phyloP scores from a whole-genome alignment of 2,797 vertebrate species.

The Coendou prehensilis region DNA sequence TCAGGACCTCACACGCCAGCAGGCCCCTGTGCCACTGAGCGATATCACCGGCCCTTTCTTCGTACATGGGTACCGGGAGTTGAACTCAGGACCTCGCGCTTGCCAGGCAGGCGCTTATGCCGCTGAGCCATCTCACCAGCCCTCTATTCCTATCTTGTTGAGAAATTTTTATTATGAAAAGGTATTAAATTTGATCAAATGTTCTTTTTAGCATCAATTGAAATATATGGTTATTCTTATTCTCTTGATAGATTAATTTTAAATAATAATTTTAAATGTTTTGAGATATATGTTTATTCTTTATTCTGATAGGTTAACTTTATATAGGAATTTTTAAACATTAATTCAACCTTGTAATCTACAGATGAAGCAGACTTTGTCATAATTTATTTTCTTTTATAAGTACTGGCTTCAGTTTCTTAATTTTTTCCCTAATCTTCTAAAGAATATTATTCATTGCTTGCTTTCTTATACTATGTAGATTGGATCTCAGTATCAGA shows the following conservation, averaged over 20 bases:
- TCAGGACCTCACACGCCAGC: too few relatives aligned
- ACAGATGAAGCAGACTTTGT: background rate
- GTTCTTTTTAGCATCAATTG: background rate
- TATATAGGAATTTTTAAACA: constrained; percentile 22
- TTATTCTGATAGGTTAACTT: background rate
- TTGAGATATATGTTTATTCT: background rate
- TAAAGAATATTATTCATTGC: constrained; percentile 4
- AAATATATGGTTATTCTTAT: constrained; percentile 2
- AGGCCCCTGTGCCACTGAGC: too few relatives aligned
- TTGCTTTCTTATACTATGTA: background rate
- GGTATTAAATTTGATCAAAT: background rate
- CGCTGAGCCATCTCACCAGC: too few relatives aligned
- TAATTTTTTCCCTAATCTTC: constrained; percentile 6
- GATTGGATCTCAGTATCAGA: background rate
- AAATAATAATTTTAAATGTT: background rate
- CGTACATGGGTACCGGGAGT: too few relatives aligned
- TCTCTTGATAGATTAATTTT: background rate
- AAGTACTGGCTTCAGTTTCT: constrained; percentile 15
- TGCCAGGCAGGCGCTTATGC: too few relatives aligned
- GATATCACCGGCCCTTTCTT: too few relatives aligned
- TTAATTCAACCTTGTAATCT: background rate
- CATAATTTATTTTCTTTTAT: constrained; percentile 25
- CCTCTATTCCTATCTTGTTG: background rate
- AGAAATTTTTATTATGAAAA: background rate
- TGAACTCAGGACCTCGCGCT: too few relatives aligned